Evolutionary conservation across 30 jellyfish, hydroid and myxozoan genomes (phyloP).

Genomic region (Cassiopea xamachana): DNA sequence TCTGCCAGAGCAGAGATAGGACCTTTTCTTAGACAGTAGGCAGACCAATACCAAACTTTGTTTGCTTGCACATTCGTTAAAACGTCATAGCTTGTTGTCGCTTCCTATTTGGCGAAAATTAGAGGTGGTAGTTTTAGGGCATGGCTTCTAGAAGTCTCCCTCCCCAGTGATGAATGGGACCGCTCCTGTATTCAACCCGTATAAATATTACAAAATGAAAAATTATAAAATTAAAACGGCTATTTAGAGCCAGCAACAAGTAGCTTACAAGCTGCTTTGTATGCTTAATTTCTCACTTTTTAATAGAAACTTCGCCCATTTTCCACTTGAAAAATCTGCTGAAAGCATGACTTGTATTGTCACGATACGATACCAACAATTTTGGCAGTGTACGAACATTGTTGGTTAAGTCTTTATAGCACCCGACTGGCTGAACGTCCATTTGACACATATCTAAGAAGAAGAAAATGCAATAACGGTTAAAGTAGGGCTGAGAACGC

Average conservation of each 20-base stretch:
- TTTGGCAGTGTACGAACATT: constrained; percentile 22
- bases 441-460: too few species aligned
- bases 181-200: neutral
- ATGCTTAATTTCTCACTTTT: constrained; percentile 32
- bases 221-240: neutral
- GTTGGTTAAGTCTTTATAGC: constrained; percentile 2
- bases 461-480: too few species aligned
- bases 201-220: neutral
- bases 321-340: constrained; percentile 26
- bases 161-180: neutral
- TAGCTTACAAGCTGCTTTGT: neutral
- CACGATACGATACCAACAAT: constrained; percentile 24
- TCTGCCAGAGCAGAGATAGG: too few species aligned
- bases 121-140: neutral
- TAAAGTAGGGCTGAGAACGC: too few species aligned
- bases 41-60: too few species aligned
- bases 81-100: neutral
- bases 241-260: neutral
- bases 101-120: neutral
- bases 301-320: constrained; percentile 8
- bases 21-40: too few species aligned
- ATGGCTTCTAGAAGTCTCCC: neutral
- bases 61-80: neutral
- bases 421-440: constrained; percentile 31
- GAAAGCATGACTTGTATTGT: constrained; percentile 30